phyloP scores from a whole-genome alignment of 2,888 invertebrate species.

The Trichogramma evanescens region DNA sequence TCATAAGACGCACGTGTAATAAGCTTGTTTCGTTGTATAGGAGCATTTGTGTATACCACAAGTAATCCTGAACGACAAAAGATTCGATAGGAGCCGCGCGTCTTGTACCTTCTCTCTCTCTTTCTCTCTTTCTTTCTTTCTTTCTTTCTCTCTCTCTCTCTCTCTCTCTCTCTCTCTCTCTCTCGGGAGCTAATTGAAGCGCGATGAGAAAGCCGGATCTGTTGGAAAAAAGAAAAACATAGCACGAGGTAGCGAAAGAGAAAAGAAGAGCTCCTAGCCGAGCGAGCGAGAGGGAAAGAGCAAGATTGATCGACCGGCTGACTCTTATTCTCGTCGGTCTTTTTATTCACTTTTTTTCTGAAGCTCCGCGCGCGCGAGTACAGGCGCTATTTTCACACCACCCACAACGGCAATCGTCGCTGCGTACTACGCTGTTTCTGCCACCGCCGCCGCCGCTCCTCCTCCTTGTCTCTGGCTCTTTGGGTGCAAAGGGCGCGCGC shows the following conservation, averaged over 20 bases:
- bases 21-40: slow-evolving; percentile 22
- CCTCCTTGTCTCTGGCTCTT: too few species aligned
- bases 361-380: not conserved
- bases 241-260: not conserved
- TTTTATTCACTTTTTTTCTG: not conserved
- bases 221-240: too few species aligned
- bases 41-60: slow-evolving; percentile 6
- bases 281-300: not conserved
- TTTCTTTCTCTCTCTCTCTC: slow-evolving; percentile 1
- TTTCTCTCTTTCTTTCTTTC: slow-evolving; percentile 5
- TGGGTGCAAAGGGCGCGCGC: too few species aligned
- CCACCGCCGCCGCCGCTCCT: too few species aligned
- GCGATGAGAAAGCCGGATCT: slow-evolving; percentile 1
- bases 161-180: not conserved
- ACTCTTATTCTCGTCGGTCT: too few species aligned
- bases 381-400: not conserved
- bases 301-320: slow-evolving; percentile 12
- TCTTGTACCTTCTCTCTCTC: not conserved
- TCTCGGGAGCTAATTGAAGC: slow-evolving; percentile 11
- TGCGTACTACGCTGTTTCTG: too few species aligned
- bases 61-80: slow-evolving; percentile 5
- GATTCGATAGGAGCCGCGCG: slow-evolving; percentile 20
- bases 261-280: not conserved
- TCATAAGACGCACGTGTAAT: too few species aligned
- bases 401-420: not conserved